Evolutionary conservation across 2,797 vertebrate genomes (phyloP), one percentile per base, ranked within the genome.

Genomic region (Emydoidea blandingii): DNA sequence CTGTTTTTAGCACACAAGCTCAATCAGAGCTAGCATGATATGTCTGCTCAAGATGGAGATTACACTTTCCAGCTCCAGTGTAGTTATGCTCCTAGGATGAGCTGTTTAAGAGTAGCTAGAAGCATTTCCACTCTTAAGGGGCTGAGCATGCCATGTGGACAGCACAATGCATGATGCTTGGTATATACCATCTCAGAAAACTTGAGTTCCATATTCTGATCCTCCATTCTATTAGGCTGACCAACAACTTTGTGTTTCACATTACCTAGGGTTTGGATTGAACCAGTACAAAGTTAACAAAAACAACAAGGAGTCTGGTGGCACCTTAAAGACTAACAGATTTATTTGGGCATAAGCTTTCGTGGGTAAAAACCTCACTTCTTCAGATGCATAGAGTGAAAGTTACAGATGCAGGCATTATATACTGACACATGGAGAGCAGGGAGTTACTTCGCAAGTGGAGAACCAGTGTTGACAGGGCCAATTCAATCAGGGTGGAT

Each of bases 91-190:
- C 49, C 79, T 50, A 31, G 27, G 21, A 85, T 34, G 49, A 72
- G 18, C 2, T 50, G 16, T 16, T 88, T 37, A 74, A 5, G 7
- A 0, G 0, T 41, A 82, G 0, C 25, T 0, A 50, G 34, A 76
- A 8, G 4, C 21, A 52, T 2, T 79, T 68, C 2, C 16, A 27
- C 23, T 1, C 0, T 25, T 50, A 57, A 83, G 11, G 31, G 5
- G 34, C 41, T 65, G 0, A 0, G 10, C 31, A 1, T 21, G 89
- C n/a, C 41, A 1, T 27, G 14, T 2, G 0, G 44, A 79, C 34
- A 85, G 41, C 52, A 2, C 12, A 86, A n/a, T 3, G 0, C 37
- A 15, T 62, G 44, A 34, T 3, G 1, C 29, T 53, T 68, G 34
- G 65, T 7, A n/a, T 16, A 18, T 37, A 19, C 16, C 15, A 9